Evolutionary conservation across 2,888 invertebrate species (phyloP).

Genomic region (Sphaerophoria rueppellii): DNA sequence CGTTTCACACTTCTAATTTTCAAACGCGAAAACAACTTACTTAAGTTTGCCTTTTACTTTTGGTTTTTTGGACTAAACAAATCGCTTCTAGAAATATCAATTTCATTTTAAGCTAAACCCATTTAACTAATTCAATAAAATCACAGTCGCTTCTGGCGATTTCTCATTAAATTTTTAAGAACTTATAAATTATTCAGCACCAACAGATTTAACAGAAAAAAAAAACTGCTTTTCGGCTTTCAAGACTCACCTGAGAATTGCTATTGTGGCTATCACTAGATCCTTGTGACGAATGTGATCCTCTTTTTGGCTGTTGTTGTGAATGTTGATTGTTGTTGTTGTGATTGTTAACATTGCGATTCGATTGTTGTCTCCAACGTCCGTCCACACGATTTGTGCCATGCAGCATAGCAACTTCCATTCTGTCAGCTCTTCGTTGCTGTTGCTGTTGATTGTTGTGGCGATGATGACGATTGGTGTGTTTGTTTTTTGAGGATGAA

Average conservation of each 20-base stretch:
- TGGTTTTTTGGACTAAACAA: neutral
- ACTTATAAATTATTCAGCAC: neutral
- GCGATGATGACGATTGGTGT: neutral
- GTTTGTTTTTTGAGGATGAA: neutral
- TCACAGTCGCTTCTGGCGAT: neutral
- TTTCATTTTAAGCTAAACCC: neutral
- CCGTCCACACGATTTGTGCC: conserved; percentile 4
- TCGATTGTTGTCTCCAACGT: neutral
- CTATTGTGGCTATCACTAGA: conserved; percentile 88
- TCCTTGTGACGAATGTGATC: conserved; percentile 86
- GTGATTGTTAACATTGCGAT: conserved; percentile 8
- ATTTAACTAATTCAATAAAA: neutral
- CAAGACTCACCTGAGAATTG: conserved; percentile 87
- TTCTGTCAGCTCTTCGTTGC: conserved; percentile 3
- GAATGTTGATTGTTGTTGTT: conserved; percentile 61
- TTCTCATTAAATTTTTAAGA: conserved; percentile 1
- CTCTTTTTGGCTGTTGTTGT: conserved; percentile 80
- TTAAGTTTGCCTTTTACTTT: conserved; percentile 4
- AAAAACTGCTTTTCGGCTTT: neutral
- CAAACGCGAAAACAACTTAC: too few relatives aligned
- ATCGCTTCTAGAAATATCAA: neutral
- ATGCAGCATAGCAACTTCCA: neutral
- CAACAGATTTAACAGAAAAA: neutral
- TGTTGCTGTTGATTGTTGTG: conserved; percentile 19
- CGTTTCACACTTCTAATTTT: too few relatives aligned